Evolutionary conservation across 1,140 invertebrate genomes (phyloP), one percentile per base, ranked within the genome.

Genomic region (Rhynchophorus ferrugineus): DNA sequence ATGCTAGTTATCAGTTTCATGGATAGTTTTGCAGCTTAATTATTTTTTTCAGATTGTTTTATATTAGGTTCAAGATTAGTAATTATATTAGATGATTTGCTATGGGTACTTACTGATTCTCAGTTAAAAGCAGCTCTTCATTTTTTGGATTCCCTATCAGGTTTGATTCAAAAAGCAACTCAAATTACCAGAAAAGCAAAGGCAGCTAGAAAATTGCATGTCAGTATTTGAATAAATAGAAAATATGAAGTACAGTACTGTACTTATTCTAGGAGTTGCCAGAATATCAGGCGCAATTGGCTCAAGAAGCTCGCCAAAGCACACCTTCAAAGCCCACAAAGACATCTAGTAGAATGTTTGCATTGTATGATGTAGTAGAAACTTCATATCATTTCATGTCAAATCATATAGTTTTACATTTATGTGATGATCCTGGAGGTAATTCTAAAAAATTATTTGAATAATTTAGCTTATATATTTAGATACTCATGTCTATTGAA

Each of bases 81-180:
- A 44, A 77, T 98, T 16, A 87, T 97, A 58, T 78, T 98, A 39
- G 94, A 98, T 73, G 95, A 98, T 69, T 74, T 98, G 21, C 75
- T 98, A n/a, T 99, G 96, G 95, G 93, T 96, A 19, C 71, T 98
- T 37, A 99, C 95, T 2, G 92, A 98, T 71, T 91, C 93, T 0
- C 96, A 99, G 72, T 72, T 98, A 11, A 87, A 95, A 61, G 95
- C 95, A 22, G 95, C 94, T 22, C 77, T 98, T 13, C 84, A 92
- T 64, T 98, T 97, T 72, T 81, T 91, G 11, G 89, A 94, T 63
- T 96, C 94, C 0, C 75, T 98, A 3, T 82, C 88, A 39, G 85
- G 83, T 24, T 73, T 95, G 2, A 86, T 96, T 11, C 82, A 89
- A 61, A 83, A 85, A 67, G 87, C 91, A 33, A 90, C 88, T 8